Evolutionary conservation across 2,888 invertebrate species (phyloP), one percentile per base, ranked within the genome.

Genomic region (Parnassius orleans): DNA sequence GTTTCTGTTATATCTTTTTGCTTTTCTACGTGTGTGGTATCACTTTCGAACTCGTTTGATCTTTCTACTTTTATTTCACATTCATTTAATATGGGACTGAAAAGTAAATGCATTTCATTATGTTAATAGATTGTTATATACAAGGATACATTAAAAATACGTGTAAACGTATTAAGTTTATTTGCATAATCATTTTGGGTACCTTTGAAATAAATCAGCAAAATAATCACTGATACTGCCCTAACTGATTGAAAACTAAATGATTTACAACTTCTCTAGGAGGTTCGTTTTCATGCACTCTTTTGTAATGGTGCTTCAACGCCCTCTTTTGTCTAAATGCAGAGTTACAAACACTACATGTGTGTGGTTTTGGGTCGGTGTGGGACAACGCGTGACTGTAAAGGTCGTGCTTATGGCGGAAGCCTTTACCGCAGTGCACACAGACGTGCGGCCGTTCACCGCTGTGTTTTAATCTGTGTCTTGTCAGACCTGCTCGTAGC

Each of bases 401-500:
- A 33, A 94, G 76, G 71, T 94, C 94, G 73, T 93, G 92, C 44
- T 93, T 93, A 68, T 93, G 93, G 2, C 94, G 83, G 80, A 94
- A 94, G 15, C 85, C 79, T 53, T 91, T 84, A 2, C 92, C 92
- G 77, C 95, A 94, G 19, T 88, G 79, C 46, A 86, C 86, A 73
- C 94, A 94, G 0, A 82, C 87, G 79, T 93, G 92, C 9, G 94
- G 93, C 66, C 93, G 92, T 72, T 93, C 94, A 3, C 94, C 94
- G 0, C 94, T 93, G 75, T 95, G 94, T 59, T 92, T 90, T 1
- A 93, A 91, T 0, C 89, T 78, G 75, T 95, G 95, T 2, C 93
- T 80, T 66, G 90, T 74, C 33, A 94, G 80, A 0, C 93, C 92
- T 2, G 93, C 90, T 50, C 93, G 92, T 44, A 93, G 88, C 2